Evolutionary conservation across 2,888 invertebrate species (phyloP).

Genomic region (Drosophila pegasa): DNA sequence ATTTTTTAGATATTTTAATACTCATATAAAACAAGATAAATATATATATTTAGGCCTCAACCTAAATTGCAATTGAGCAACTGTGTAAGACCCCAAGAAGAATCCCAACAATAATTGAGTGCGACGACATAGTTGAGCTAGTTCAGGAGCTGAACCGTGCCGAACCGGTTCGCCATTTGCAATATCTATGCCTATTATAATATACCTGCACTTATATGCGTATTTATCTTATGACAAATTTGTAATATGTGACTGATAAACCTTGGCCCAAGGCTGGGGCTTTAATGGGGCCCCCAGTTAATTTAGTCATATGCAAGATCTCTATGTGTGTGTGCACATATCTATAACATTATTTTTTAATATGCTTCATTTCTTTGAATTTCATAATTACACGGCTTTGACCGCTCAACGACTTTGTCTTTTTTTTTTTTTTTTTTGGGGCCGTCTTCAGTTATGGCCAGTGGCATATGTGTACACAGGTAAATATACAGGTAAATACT

Average conservation of each 20-base stretch:
- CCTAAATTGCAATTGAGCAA: neutral
- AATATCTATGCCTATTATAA: neutral
- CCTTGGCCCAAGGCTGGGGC: slow-evolving; percentile 23
- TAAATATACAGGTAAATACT: slow-evolving; percentile 37
- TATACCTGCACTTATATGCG: neutral
- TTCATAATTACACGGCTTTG: slow-evolving; percentile 79
- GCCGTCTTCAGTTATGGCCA: slow-evolving; percentile 52
- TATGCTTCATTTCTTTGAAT: slow-evolving; percentile 77
- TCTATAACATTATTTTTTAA: slow-evolving; percentile 57
- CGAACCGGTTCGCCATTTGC: neutral
- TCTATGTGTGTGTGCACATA: neutral
- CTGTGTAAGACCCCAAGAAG: neutral
- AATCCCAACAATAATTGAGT: neutral
- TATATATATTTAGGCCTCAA: neutral
- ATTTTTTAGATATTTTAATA: too few relatives aligned
- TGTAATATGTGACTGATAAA: slow-evolving; percentile 5
- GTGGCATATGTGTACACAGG: slow-evolving; percentile 37
- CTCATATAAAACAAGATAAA: too few relatives aligned
- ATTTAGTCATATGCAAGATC: slow-evolving; percentile 51
- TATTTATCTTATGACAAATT: slow-evolving; percentile 7
- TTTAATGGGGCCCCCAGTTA: slow-evolving; percentile 39
- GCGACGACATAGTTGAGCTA: neutral
- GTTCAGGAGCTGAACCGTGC: neutral
- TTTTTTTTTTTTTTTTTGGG: slow-evolving; percentile 28
- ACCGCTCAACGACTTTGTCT: slow-evolving; percentile 72